These are phyloP conservation scores for Alentia gelatinosa DNA, from an alignment of 2,888 invertebrate species.

Conservation along the genomic window DNA sequence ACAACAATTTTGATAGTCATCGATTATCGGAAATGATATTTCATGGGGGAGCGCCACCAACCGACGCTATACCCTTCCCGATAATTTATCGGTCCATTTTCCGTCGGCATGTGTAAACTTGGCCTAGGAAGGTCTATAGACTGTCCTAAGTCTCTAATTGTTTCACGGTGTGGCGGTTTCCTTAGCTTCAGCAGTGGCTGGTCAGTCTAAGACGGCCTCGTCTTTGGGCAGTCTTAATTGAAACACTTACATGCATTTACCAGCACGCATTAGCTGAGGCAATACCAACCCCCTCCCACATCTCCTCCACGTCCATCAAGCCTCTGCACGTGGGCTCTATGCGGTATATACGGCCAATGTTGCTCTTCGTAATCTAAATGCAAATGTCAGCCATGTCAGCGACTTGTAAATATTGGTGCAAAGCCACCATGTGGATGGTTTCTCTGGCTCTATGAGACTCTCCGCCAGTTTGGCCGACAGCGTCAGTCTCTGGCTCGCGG, in stretches of 20 bases:
- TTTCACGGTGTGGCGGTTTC: too few relatives aligned
- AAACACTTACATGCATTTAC: background rate
- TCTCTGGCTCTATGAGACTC: background rate
- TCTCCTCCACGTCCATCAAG: background rate
- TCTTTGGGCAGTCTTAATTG: background rate
- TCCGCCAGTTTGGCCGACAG: too few relatives aligned
- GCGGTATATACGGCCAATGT: background rate
- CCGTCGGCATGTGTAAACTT: too few relatives aligned
- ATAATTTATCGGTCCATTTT: too few relatives aligned
- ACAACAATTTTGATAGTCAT: too few relatives aligned
- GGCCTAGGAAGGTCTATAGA: too few relatives aligned
- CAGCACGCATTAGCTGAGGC: background rate
- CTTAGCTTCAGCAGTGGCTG: background rate
- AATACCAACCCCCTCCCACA: background rate
- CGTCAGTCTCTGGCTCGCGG: too few relatives aligned
- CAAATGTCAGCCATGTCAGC: background rate
- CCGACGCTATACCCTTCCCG: too few relatives aligned
- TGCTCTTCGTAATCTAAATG: slow-evolving; percentile 1
- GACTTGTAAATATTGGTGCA: background rate
- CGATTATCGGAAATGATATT: too few relatives aligned
- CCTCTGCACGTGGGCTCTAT: background rate
- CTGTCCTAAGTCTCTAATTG: too few relatives aligned
- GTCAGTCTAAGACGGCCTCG: background rate
- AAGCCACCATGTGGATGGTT: background rate
- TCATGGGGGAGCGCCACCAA: too few relatives aligned